phyloP scores from a whole-genome alignment of 2,113 vertebrate species.

The Craseonycteris thonglongyai region DNA sequence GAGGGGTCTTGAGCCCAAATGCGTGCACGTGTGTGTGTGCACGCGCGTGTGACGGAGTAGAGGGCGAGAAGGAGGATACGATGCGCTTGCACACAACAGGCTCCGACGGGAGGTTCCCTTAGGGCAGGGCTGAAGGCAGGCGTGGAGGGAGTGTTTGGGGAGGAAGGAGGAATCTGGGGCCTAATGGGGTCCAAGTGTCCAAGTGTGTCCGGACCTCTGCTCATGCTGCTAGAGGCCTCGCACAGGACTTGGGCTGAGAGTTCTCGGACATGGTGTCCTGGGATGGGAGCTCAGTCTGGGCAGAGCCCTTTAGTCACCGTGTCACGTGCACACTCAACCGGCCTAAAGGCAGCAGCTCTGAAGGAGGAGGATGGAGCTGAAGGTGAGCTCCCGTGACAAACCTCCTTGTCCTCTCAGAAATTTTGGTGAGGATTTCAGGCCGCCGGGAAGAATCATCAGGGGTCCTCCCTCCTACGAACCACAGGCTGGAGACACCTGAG shows the following conservation, averaged over 20 bases:
- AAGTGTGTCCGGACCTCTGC: neutral
- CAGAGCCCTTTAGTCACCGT: neutral
- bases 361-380: neutral
- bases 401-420: neutral
- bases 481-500: neutral
- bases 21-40: neutral
- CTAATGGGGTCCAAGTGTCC: neutral
- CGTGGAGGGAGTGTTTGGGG: no score
- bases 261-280: neutral
- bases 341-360: neutral
- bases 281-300: neutral
- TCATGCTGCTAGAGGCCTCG: neutral
- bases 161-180: no score
- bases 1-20: neutral
- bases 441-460: neutral
- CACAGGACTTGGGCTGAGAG: neutral
- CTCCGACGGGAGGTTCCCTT: neutral
- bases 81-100: neutral
- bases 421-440: neutral
- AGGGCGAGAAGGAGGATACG: fast-evolving
- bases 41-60: neutral
- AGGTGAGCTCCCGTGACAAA: fast-evolving
- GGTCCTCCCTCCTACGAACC: no score
- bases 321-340: constrained; percentile 29
- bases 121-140: neutral